Conservation (phyloP, 2,888 invertebrate genomes). For the Bombyx huttoni region DNA sequence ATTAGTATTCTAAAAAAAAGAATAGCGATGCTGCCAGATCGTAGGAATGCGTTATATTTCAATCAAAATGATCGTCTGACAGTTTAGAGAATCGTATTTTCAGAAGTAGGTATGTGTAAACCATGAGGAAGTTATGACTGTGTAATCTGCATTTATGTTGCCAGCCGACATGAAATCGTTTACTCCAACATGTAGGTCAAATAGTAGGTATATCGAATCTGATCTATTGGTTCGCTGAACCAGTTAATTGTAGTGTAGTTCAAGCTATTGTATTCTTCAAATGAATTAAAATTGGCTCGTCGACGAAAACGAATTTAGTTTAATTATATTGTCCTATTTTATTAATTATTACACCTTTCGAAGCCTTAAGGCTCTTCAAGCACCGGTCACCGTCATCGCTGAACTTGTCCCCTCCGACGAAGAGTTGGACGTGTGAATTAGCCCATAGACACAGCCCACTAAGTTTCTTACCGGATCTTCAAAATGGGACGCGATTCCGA, state of each 20-base stretch:
- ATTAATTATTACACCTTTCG: no score
- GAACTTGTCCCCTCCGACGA: no score
- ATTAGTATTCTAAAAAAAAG: background rate
- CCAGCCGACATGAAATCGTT: background rate
- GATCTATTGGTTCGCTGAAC: background rate
- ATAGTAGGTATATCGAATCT: background rate
- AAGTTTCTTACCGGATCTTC: no score
- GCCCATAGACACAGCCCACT: no score
- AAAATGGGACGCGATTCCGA: no score
- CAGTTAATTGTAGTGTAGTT: background rate
- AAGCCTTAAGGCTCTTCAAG: no score
- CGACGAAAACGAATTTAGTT: background rate
- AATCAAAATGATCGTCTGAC: background rate
- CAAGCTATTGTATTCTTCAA: background rate
- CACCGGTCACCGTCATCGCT: no score
- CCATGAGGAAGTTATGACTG: conserved; percentile 9
- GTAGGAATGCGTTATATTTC: background rate
- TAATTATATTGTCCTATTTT: background rate
- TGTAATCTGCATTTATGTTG: conserved; percentile 14
- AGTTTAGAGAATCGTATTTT: background rate
- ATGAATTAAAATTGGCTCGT: background rate
- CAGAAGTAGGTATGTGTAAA: background rate
- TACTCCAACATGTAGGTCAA: background rate
- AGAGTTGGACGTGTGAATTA: no score
- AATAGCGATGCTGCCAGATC: background rate